Base-by-base conservation (phyloP, 1,140 invertebrate genomes). In the Papilio xuthus region DNA sequence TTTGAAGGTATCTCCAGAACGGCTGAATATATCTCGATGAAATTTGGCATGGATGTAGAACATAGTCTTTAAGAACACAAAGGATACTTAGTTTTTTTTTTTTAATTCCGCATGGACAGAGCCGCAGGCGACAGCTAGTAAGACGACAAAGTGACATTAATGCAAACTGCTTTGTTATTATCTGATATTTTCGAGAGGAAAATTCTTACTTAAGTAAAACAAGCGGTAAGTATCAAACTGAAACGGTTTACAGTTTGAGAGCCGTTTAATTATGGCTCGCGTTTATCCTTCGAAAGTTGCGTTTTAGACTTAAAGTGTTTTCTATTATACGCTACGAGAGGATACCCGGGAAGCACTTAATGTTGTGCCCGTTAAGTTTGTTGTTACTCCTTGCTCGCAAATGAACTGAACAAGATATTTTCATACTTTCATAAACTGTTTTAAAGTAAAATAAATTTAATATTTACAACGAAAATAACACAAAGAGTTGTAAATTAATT, bases 251-350 rank as follows among this genome's bases (percentile, higher is more conserved):
- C 56, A 60, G 56, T 60, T 60, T 60, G 26, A 67, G 60, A 67
- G 60, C 26, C 60, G 60, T 67, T 67, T 67, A 67, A 67, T 67
- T 67, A 67, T 67, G 60, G 60, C 60, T 67, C 60, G 60, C 60
- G 60, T 67, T 67, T 67, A 67, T 67, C 60, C 60, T 26, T 67
- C 26, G 60, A 67, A 67, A 67, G 60, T 67, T 67, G 60, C 60
- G 60, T 67, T 67, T 67, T 67, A 67, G 60, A 67, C 60, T 67
- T 67, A 67, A 67, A 67, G 60, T 67, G 60, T 67, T 67, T 67
- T 67, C 60, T 67, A 67, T 67, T 67, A 67, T 67, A 28, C 60
- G 13, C 13, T 10, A 23, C 20, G 60, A 20, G 53, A 28, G 60
- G 26, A 67, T 67, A 18, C 60, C 15, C 23, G 60, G 60, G 23